Evolutionary conservation across 2,113 vertebrate genomes (phyloP), one percentile per base, ranked within the genome.

Genomic region (Ellobius talpinus): DNA sequence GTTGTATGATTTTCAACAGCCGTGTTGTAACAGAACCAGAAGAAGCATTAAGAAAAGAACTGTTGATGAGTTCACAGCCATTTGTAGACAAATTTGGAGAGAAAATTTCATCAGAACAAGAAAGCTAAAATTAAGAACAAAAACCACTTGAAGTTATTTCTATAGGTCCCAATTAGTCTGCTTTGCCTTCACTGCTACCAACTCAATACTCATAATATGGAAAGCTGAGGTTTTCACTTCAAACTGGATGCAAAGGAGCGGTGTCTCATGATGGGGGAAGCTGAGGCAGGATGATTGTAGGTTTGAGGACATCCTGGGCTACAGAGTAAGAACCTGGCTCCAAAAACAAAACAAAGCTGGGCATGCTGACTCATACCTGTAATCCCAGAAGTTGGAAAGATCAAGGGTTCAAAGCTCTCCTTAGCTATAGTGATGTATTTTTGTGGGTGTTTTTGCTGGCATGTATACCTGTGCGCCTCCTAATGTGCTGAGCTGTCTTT

Each of bases 21-120:
- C 29, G 2, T 23, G 26, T 90, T 93, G 90, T 33, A 85, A 95
- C 52, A 97, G 50, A 88, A 33, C 29, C 87, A 91, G 50, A 74
- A 68, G 66, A 87, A n/a, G 12, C 23, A 52, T 29, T 8, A 90
- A 39, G 42, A 76, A 87, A 26, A 58, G 81, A 74, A 16, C n/a
- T 0, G 1, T 42, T 87, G 94, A 19, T 7, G 45, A 93, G 12
- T 36, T 78, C 68, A 79, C 55, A 55, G 61, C 11, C 11, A 26
- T 95, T 52, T 89, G 82, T 65, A 85, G 58, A 65, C 16, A 85
- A 31, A 63, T 21, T 47, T 42, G 0, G 6, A 8, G 61, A 61
- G 13, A 31, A 63, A 31, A 21, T 33, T 63, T 65, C 2, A 33
- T 85, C 16, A 66, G 42, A 50, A 47, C 29, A 66, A 86, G 42